Evolutionary conservation across 1,140 invertebrate species (phyloP).

Genomic region (Phocides pigmalion): DNA sequence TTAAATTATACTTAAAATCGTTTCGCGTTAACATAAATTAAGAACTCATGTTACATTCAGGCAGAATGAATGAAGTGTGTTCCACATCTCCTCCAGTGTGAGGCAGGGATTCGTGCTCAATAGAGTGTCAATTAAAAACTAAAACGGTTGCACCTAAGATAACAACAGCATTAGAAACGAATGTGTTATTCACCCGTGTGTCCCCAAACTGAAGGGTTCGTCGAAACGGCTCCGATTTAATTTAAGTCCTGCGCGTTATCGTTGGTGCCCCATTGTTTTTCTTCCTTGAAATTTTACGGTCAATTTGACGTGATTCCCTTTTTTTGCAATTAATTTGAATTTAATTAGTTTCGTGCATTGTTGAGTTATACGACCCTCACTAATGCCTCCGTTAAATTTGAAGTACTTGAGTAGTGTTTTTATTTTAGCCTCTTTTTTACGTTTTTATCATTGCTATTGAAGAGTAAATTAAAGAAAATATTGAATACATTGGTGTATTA

Average conservation of each 20-base stretch:
- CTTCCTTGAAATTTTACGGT: conserved; percentile 78
- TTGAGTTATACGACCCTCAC: conserved; percentile 14
- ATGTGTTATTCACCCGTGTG: conserved; percentile 45
- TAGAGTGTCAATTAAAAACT: too few species aligned
- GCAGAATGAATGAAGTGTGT: too few species aligned
- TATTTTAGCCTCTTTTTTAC: too few species aligned
- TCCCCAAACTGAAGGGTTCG: conserved; percentile 72
- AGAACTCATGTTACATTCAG: too few species aligned
- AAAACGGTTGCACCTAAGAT: too few species aligned
- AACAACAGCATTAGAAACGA: not conserved
- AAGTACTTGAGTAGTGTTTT: not conserved
- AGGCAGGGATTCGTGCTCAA: too few species aligned
- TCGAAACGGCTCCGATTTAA: conserved; percentile 77
- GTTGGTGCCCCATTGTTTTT: conserved; percentile 77
- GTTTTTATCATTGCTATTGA: too few species aligned
- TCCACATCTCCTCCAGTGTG: too few species aligned
- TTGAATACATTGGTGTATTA: too few species aligned
- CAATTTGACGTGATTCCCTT: conserved; percentile 79
- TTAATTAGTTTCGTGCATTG: conserved; percentile 73
- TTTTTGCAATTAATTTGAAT: conserved; percentile 78
- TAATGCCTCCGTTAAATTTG: conserved; percentile 5
- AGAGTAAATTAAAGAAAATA: too few species aligned
- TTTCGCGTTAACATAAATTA: too few species aligned
- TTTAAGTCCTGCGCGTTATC: conserved; percentile 79
- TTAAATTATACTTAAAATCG: too few species aligned